These are phyloP conservation scores for Agriopis marginaria DNA, from an alignment of 2,888 invertebrate species.

Conservation along the genomic window DNA sequence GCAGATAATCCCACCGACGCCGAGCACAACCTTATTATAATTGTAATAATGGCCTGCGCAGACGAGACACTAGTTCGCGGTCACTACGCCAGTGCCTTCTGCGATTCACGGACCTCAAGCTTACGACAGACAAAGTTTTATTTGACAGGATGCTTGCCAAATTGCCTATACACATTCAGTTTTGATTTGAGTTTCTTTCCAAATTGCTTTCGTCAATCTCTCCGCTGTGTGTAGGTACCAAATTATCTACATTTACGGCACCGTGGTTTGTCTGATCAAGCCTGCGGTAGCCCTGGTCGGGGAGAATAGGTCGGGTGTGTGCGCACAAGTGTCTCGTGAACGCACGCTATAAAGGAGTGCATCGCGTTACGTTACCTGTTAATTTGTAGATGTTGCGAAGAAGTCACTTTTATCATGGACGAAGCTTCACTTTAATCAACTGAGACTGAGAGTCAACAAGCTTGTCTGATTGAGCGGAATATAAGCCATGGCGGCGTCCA, in stretches of 20 bases:
- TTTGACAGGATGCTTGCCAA: not conserved
- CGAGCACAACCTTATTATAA: constrained; percentile 74
- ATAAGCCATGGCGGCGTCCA: too few species aligned
- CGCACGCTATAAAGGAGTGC: constrained; percentile 59
- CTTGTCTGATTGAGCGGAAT: not conserved
- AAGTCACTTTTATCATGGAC: constrained; percentile 47
- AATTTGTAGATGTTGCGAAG: constrained; percentile 59
- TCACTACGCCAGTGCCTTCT: not conserved
- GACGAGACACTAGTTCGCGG: not conserved
- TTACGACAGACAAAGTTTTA: not conserved
- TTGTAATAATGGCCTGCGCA: constrained; percentile 51
- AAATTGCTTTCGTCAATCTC: not conserved
- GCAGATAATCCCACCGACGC: constrained; percentile 80
- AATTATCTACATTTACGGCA: not conserved
- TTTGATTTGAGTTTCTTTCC: too few species aligned
- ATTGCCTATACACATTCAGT: too few species aligned
- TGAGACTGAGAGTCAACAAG: not conserved
- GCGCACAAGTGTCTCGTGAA: not conserved
- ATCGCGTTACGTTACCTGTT: constrained; percentile 84
- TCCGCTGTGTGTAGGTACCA: not conserved
- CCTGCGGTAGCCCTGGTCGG: too few species aligned
- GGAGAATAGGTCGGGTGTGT: not conserved
- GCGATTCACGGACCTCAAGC: not conserved
- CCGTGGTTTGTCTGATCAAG: too few species aligned
- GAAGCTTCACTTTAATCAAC: not conserved